Evolutionary conservation across 2,797 vertebrate genomes (phyloP).

Genomic region (Coccyzus lansbergi): DNA sequence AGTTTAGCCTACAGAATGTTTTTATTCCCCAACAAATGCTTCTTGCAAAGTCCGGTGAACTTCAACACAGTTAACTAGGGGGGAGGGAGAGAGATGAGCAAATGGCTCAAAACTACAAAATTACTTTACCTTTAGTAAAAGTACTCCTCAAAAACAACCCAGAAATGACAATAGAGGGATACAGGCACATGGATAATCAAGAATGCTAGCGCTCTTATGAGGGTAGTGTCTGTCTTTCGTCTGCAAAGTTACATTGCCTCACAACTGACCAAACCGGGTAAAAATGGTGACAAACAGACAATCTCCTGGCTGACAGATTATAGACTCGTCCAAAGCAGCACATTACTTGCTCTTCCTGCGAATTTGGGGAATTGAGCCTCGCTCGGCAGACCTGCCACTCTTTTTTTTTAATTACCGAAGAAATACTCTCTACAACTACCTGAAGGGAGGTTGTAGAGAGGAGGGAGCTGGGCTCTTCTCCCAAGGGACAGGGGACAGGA

Average conservation of each 20-base stretch:
- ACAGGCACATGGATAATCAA: not conserved
- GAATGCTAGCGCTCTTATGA: not conserved
- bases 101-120: not conserved
- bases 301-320: not conserved
- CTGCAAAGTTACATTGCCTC: not conserved
- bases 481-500: too few relatives aligned
- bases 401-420: too few relatives aligned
- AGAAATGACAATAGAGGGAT: not conserved
- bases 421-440: too few relatives aligned
- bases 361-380: too few relatives aligned
- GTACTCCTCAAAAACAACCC: not conserved
- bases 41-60: not conserved
- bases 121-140: not conserved
- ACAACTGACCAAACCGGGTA: not conserved
- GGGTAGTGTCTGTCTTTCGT: not conserved
- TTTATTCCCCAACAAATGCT: not conserved
- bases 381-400: too few relatives aligned
- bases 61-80: not conserved
- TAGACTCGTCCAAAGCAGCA: not conserved
- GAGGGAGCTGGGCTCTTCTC: too few relatives aligned
- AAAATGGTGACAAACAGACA: not conserved
- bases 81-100: not conserved
- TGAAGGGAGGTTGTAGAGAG: too few relatives aligned
- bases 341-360: not conserved
- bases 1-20: not conserved